Evolutionary conservation across 1,140 invertebrate genomes (phyloP).

Genomic region (Anthonomus grandis): DNA sequence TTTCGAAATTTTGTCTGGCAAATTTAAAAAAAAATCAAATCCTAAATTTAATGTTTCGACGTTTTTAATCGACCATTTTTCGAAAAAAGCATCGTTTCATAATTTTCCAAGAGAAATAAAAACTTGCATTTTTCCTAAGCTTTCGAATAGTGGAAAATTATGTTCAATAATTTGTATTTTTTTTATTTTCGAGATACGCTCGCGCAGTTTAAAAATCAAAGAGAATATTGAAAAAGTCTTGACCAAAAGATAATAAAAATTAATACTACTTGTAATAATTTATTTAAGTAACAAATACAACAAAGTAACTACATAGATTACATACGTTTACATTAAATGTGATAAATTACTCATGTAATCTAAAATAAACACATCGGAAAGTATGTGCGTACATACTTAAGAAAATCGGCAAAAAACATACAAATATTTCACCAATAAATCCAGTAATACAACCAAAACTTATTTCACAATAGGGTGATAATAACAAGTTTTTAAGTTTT

Average conservation of each 20-base stretch:
- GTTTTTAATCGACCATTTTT: too few relatives aligned
- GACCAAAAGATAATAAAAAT: neutral
- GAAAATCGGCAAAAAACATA: neutral
- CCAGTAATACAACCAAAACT: neutral
- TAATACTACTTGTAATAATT: neutral
- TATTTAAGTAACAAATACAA: neutral
- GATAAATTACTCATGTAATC: neutral
- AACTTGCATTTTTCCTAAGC: too few relatives aligned
- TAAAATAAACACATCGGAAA: neutral
- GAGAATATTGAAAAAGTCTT: neutral
- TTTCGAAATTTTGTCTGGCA: too few relatives aligned
- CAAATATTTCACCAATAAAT: neutral
- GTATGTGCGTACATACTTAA: too few relatives aligned
- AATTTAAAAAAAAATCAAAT: too few relatives aligned
- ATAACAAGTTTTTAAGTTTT: neutral
- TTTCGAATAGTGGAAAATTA: too few relatives aligned
- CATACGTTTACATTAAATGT: neutral
- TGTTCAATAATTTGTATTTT: too few relatives aligned
- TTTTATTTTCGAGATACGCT: too few relatives aligned
- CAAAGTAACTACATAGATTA: neutral
- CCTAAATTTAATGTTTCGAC: too few relatives aligned
- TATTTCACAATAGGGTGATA: neutral
- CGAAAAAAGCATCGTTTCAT: too few relatives aligned
- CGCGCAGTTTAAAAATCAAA: too few relatives aligned
- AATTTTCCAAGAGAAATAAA: too few relatives aligned